Evolutionary conservation across 2,888 invertebrate genomes (phyloP).

Genomic region (Idaea aversata): DNA sequence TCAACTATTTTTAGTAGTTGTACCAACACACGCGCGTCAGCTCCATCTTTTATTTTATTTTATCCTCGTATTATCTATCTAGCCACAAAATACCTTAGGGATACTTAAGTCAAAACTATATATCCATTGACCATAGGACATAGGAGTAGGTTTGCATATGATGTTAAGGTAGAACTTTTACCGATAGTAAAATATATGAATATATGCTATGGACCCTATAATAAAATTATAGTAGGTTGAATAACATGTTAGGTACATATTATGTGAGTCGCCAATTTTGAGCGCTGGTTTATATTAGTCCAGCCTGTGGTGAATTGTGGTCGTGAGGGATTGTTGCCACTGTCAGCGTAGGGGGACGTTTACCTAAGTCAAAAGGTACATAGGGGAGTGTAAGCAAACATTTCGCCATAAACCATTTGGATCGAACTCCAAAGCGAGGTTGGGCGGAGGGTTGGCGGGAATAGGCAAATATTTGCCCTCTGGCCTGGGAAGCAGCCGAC

Average conservation of each 20-base stretch:
- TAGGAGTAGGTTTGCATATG: too few relatives aligned
- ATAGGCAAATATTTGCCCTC: conserved; percentile 74
- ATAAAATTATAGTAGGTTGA: too few relatives aligned
- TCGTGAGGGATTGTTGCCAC: neutral
- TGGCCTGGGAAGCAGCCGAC: conserved; percentile 74
- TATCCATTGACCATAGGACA: too few relatives aligned
- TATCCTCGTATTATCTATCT: too few relatives aligned
- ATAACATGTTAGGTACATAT: too few relatives aligned
- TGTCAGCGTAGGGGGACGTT: conserved; percentile 17
- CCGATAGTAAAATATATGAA: too few relatives aligned
- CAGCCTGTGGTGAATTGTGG: too few relatives aligned
- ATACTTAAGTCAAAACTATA: too few relatives aligned
- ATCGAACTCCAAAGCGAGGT: conserved; percentile 66
- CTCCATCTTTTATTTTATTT: neutral
- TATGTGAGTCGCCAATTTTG: neutral
- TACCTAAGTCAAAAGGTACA: conserved; percentile 52
- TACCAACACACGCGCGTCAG: neutral
- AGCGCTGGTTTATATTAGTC: neutral
- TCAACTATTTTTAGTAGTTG: neutral
- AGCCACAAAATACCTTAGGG: too few relatives aligned
- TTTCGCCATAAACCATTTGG: conserved; percentile 66
- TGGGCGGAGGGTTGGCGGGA: conserved; percentile 75
- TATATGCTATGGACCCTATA: too few relatives aligned
- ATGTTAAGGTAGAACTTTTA: too few relatives aligned
- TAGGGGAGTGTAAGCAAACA: conserved; percentile 70